Conservation (phyloP, 2,113 vertebrate genomes). For the Cacatua alba region DNA sequence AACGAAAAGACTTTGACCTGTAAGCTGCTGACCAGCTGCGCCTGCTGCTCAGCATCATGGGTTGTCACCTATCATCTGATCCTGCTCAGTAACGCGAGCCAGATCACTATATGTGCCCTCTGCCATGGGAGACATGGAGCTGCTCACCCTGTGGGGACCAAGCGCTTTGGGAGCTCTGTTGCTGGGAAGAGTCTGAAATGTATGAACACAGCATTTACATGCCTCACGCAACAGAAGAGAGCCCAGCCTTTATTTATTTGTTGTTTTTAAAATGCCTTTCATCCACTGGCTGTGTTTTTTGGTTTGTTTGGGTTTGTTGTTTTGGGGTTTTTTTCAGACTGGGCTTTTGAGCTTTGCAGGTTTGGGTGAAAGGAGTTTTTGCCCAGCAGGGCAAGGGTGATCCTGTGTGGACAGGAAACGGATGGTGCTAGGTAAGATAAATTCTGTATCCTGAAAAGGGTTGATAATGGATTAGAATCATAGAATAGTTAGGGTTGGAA, state of each 20-base stretch:
- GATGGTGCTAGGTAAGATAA: background rate
- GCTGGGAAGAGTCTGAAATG: constrained; percentile 23
- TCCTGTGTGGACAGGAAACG: background rate
- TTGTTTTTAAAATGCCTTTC: background rate
- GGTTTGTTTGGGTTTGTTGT: background rate
- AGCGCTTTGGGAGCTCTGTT: constrained; percentile 13
- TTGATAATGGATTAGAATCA: background rate
- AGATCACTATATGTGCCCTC: constrained; percentile 38
- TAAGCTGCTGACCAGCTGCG: constrained; percentile 1
- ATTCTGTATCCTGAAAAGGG: background rate
- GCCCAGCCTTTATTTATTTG: background rate
- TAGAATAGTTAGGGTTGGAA: too few species aligned
- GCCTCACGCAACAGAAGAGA: background rate
- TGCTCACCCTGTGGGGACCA: background rate
- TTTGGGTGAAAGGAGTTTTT: background rate
- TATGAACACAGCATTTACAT: background rate
- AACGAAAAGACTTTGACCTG: constrained; percentile 29
- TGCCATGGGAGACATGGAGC: constrained; percentile 46
- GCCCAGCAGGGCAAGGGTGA: background rate
- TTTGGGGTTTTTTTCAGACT: background rate
- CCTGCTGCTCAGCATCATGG: constrained; percentile 32
- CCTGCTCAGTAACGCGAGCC: constrained; percentile 50
- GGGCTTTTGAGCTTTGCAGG: background rate
- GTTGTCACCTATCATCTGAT: constrained; percentile 56
- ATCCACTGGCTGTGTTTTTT: background rate